These are phyloP conservation scores for Clunio marinus DNA, from an alignment of 2,888 invertebrate species.

Conservation along the genomic window DNA sequence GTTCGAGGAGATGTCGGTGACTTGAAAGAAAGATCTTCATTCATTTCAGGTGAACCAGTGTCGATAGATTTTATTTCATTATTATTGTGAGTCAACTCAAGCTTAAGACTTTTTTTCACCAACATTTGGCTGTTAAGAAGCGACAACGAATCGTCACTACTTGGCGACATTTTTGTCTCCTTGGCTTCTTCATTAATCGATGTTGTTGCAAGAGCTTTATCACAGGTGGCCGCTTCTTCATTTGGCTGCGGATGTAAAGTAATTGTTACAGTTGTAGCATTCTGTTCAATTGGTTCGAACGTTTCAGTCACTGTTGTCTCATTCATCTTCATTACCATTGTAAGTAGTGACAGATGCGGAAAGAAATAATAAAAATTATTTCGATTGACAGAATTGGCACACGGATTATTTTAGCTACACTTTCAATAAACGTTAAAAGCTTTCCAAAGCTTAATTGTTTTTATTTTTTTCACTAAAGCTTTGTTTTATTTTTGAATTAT, in stretches of 20 bases:
- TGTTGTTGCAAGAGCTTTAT: conserved; percentile 40
- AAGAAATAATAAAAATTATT: not conserved
- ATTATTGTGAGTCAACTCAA: conserved; percentile 44
- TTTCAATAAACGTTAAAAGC: no score
- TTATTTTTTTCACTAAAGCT: conserved; percentile 45
- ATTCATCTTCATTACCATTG: conserved; percentile 42
- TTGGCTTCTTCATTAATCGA: conserved; percentile 11
- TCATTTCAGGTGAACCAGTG: not conserved
- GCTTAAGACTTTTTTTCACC: conserved; percentile 49
- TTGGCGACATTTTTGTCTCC: conserved; percentile 39
- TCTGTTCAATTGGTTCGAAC: conserved; percentile 12
- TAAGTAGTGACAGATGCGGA: no score
- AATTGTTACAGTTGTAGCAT: conserved; percentile 40
- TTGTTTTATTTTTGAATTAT: conserved; percentile 33
- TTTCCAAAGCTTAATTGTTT: no score
- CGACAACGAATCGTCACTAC: conserved; percentile 20
- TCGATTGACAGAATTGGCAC: conserved; percentile 6
- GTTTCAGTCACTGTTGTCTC: conserved; percentile 40
- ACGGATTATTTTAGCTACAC: no score
- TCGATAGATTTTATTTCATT: conserved; percentile 5
- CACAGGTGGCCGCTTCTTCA: conserved; percentile 7
- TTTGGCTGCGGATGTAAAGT: conserved; percentile 31
- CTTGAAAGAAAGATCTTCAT: not conserved
- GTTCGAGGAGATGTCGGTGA: conserved; percentile 30
- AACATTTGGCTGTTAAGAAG: conserved; percentile 45